Percentiles rank a stretch among this genome's conserved stretches.
Evolutionary conservation across 2,888 invertebrate genomes (phyloP).

Genomic region (Papilio elwesi): DNA sequence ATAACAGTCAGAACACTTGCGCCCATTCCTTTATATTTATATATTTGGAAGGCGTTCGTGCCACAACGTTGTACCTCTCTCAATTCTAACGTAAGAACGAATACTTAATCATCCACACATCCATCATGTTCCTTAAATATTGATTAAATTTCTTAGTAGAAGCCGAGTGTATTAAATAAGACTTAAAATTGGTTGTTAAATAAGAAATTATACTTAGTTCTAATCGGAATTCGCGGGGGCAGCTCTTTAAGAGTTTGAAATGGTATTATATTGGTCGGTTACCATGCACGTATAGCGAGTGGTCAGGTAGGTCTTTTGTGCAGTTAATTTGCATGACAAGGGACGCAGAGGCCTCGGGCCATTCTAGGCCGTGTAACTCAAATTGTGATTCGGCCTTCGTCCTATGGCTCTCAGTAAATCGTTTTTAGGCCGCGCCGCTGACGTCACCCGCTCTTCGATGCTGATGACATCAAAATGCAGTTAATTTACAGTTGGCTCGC

Average conservation of each 20-base stretch:
- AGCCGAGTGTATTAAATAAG: background rate
- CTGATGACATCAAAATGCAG: conserved; percentile 35
- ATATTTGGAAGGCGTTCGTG: too few species aligned
- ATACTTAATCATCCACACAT: too few species aligned
- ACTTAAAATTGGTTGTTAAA: background rate
- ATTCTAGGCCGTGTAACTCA: conserved; percentile 16
- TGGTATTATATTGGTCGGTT: conserved; percentile 18
- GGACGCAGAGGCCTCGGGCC: conserved; percentile 28
- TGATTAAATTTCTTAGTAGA: background rate
- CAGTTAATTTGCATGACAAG: conserved; percentile 45
- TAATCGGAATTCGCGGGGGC: conserved; percentile 22
- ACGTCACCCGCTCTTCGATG: conserved; percentile 19
- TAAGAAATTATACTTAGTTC: conserved; percentile 15
- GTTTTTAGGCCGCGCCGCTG: conserved; percentile 25
- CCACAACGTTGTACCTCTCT: too few species aligned
- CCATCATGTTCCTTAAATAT: too few species aligned
- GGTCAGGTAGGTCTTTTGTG: conserved; percentile 39
- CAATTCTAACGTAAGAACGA: too few species aligned
- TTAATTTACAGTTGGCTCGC: conserved; percentile 16
- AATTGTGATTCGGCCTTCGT: conserved; percentile 39
- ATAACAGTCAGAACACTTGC: too few species aligned
- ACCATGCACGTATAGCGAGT: conserved; percentile 22
- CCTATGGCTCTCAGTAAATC: conserved; percentile 26
- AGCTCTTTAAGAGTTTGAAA: conserved; percentile 25
- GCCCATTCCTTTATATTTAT: too few species aligned